Evolutionary conservation across 2,888 invertebrate species (phyloP).

Genomic region (Tetanocera ferruginea): DNA sequence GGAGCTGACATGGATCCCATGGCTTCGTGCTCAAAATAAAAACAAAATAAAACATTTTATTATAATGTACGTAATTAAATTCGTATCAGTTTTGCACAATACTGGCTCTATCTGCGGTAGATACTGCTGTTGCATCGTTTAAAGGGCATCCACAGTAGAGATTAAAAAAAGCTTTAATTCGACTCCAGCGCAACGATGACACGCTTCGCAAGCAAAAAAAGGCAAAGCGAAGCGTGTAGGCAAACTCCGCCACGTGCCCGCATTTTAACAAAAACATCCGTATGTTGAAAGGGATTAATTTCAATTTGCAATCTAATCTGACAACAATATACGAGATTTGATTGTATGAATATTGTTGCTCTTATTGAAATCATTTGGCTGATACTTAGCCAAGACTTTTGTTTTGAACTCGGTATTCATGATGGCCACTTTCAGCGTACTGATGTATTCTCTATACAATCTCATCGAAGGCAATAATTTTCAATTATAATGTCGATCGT

Average conservation of each 20-base stretch:
- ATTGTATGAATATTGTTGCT: not conserved
- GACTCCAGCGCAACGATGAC: not conserved
- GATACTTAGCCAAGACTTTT: not conserved
- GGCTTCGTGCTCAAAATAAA: not conserved
- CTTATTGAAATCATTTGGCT: conserved; percentile 14
- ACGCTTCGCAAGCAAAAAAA: conserved; percentile 39
- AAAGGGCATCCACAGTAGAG: no score
- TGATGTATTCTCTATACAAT: no score
- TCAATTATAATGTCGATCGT: conserved; percentile 4
- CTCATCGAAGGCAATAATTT: no score
- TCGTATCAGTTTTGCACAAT: no score
- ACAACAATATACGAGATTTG: conserved; percentile 20
- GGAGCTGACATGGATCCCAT: not conserved
- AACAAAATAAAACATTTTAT: not conserved
- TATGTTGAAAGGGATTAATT: conserved; percentile 65
- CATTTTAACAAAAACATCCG: conserved; percentile 51
- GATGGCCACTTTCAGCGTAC: not conserved
- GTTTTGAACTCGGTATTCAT: not conserved
- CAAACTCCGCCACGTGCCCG: conserved; percentile 54
- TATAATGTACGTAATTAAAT: no score
- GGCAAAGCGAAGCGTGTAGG: conserved; percentile 50
- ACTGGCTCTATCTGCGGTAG: no score
- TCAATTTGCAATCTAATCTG: conserved; percentile 57
- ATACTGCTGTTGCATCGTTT: no score
- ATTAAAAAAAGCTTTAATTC: no score